phyloP scores from a whole-genome alignment of 2,113 vertebrate genomes.

The Neopipo cinnamomea region DNA sequence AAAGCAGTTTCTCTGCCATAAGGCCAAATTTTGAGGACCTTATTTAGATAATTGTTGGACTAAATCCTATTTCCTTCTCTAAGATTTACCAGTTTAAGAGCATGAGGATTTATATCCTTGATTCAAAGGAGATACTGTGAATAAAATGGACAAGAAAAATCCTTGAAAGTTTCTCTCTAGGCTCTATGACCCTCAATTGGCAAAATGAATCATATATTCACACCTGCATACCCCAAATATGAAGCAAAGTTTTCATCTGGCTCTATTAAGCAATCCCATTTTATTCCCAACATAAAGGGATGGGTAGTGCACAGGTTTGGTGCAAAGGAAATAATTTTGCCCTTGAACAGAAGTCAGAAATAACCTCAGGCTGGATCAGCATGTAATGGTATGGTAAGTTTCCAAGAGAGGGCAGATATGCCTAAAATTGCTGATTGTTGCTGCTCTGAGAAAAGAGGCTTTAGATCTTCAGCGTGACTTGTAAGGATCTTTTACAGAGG shows the following conservation, averaged over 20 bases:
- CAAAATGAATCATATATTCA: background rate
- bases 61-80: background rate
- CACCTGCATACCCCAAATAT: background rate
- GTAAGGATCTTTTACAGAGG: background rate
- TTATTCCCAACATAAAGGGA: background rate
- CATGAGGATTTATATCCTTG: background rate
- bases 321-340: background rate
- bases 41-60: background rate
- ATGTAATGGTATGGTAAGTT: background rate
- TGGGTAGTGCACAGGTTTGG: background rate
- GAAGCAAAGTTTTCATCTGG: background rate
- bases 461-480: background rate
- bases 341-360: background rate
- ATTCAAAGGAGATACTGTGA: background rate
- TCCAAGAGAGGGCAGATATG: background rate
- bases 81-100: background rate
- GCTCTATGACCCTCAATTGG: background rate
- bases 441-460: background rate
- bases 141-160: background rate
- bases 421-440: background rate
- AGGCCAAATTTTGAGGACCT: background rate
- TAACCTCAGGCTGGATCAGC: background rate
- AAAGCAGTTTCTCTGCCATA: background rate
- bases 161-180: background rate
- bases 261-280: background rate